These are phyloP conservation scores for Drosophila pseudotalamancana DNA, from an alignment of 2,888 invertebrate species.

Conservation along the genomic window DNA sequence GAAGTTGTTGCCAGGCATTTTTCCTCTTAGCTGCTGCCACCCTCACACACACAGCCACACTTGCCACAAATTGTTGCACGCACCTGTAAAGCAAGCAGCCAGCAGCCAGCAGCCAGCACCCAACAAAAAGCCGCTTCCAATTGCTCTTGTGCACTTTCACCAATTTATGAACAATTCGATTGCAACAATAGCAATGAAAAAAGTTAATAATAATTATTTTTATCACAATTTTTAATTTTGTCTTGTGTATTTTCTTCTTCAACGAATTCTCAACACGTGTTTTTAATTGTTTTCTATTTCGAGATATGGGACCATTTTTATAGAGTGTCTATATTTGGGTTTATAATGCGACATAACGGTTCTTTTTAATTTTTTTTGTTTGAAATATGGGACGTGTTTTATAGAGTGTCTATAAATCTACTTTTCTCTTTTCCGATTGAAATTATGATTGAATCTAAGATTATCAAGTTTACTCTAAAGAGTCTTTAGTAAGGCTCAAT, in stretches of 20 bases:
- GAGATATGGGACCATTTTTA: not conserved
- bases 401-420: not conserved
- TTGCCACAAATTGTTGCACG: constrained; percentile 66
- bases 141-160: constrained; percentile 65
- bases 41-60: constrained; percentile 32
- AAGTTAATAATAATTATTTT: constrained; percentile 17
- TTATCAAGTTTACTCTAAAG: too few species aligned
- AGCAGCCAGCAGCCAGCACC: constrained; percentile 26
- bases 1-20: constrained; percentile 47
- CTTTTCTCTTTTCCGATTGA: too few species aligned
- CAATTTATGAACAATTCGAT: constrained; percentile 63
- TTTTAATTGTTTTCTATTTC: constrained; percentile 23
- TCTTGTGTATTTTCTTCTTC: constrained; percentile 31
- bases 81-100: constrained; percentile 42
- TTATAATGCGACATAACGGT: not conserved
- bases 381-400: not conserved
- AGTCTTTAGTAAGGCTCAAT: too few species aligned
- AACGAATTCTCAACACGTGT: constrained; percentile 27
- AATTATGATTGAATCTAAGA: not conserved
- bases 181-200: constrained; percentile 43
- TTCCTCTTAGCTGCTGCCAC: constrained; percentile 16
- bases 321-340: not conserved
- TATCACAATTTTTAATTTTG: constrained; percentile 22
- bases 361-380: not conserved
- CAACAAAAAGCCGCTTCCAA: constrained; percentile 20